Evolutionary conservation across 1,140 invertebrate genomes (phyloP).

Genomic region (Drosophila ohnishii): DNA sequence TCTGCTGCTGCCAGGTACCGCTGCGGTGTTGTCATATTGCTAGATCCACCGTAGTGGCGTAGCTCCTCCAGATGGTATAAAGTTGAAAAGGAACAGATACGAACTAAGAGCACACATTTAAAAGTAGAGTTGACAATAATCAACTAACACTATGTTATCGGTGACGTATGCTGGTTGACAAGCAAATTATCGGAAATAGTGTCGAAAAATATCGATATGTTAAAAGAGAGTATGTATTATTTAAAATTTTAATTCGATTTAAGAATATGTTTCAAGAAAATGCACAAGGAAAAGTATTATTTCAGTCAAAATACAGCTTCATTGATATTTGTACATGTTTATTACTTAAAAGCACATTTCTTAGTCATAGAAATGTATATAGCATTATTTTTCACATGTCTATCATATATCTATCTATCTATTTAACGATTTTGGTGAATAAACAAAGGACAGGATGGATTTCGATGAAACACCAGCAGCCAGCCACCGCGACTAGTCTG

Average conservation of each 20-base stretch:
- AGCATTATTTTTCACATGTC: not conserved
- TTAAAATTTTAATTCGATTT: not conserved
- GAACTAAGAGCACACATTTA: constrained; percentile 64
- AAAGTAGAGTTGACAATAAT: constrained; percentile 24
- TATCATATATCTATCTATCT: not conserved
- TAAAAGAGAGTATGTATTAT: not conserved
- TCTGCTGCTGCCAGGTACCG: constrained; percentile 95
- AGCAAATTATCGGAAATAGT: not conserved
- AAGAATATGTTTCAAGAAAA: too few species aligned
- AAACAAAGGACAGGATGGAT: not conserved
- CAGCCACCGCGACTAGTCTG: not conserved
- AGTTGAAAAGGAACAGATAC: constrained; percentile 49
- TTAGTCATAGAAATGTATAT: not conserved
- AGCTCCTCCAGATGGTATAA: constrained; percentile 19
- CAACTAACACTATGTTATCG: not conserved
- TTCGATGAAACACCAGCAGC: not conserved
- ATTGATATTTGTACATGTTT: not conserved
- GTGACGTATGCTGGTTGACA: not conserved
- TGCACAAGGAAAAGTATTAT: too few species aligned
- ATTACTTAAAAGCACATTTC: not conserved
- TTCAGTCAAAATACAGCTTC: not conserved
- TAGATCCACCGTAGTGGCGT: constrained; percentile 19
- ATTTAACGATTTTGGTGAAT: constrained; percentile 1
- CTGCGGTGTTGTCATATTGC: constrained; percentile 90
- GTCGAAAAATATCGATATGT: not conserved